phyloP scores from a whole-genome alignment of 2,797 vertebrate species.

The Clarias platycephalus region DNA sequence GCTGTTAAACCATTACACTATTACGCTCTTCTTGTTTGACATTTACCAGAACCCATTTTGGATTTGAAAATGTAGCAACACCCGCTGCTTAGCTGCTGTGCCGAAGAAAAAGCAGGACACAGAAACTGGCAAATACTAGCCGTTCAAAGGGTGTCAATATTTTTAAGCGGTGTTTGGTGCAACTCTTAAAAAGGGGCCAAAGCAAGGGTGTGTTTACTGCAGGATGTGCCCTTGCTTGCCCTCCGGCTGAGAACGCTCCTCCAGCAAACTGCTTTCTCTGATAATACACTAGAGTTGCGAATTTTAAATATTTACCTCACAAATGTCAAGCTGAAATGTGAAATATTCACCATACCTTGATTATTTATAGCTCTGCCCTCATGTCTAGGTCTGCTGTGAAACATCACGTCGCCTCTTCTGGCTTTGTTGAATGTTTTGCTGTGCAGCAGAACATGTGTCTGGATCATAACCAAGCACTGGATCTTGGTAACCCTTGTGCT shows the following conservation, averaged over 20 bases:
- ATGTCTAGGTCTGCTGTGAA: background rate
- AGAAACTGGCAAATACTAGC: background rate
- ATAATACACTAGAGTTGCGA: conserved; percentile 9
- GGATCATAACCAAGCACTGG: conserved; percentile 27
- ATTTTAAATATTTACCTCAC: conserved; percentile 55
- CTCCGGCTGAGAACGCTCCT: background rate
- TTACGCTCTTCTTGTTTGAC: conserved; percentile 28
- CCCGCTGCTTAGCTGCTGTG: background rate
- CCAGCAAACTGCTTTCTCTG: background rate
- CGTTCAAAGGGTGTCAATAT: conserved; percentile 27
- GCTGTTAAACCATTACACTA: conserved; percentile 8
- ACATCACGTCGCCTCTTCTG: background rate
- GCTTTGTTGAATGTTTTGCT: conserved; percentile 42
- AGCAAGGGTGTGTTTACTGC: conserved; percentile 13
- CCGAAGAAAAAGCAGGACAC: background rate
- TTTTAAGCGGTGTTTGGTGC: background rate
- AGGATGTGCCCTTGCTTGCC: conserved; percentile 5
- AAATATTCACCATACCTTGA: conserved; percentile 48
- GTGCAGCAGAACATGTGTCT: conserved; percentile 23
- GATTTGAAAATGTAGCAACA: conserved; percentile 22
- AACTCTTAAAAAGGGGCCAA: background rate
- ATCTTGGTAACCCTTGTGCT: conserved; percentile 32
- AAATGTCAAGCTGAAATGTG: conserved; percentile 12
- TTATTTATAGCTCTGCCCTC: conserved; percentile 46
- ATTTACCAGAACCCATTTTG: conserved; percentile 27